These are phyloP conservation scores for Sesia bembeciformis DNA, from an alignment of 2,888 invertebrate genomes.

Conservation along the genomic window DNA sequence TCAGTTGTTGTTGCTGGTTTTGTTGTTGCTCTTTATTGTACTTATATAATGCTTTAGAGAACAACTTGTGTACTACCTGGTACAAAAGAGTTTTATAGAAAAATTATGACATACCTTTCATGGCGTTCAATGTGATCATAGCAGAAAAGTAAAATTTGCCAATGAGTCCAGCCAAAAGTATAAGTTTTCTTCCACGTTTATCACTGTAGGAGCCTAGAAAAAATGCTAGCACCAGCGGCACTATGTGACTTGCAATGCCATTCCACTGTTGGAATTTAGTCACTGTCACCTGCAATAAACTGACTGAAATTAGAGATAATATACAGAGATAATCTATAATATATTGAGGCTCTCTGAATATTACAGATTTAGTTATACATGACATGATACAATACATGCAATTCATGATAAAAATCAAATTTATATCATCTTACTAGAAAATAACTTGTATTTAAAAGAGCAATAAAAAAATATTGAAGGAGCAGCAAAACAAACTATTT, in stretches of 20 bases:
- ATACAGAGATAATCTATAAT: no score
- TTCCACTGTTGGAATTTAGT: conserved; percentile 86
- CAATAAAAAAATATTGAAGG: neutral
- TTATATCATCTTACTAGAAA: neutral
- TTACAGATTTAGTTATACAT: no score
- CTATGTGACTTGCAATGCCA: conserved; percentile 80
- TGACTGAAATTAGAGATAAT: no score
- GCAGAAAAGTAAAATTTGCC: conserved; percentile 85
- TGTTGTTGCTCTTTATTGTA: no score
- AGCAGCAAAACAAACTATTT: neutral
- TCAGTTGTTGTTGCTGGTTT: no score
- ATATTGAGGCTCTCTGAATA: no score
- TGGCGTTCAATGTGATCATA: conserved; percentile 82
- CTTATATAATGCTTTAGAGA: no score
- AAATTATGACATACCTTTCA: conserved; percentile 49
- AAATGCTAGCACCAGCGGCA: conserved; percentile 84
- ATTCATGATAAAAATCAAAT: no score
- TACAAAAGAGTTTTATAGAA: no score
- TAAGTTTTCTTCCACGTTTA: conserved; percentile 82
- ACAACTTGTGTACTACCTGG: no score
- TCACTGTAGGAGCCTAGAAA: conserved; percentile 90
- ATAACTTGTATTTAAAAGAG: neutral
- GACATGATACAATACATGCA: no score
- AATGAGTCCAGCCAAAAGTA: conserved; percentile 80
- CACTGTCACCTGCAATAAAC: conserved; percentile 75